Evolutionary conservation across 2,797 vertebrate species (phyloP), one percentile per base, ranked within the genome.

Genomic region (Channallabes apus): DNA sequence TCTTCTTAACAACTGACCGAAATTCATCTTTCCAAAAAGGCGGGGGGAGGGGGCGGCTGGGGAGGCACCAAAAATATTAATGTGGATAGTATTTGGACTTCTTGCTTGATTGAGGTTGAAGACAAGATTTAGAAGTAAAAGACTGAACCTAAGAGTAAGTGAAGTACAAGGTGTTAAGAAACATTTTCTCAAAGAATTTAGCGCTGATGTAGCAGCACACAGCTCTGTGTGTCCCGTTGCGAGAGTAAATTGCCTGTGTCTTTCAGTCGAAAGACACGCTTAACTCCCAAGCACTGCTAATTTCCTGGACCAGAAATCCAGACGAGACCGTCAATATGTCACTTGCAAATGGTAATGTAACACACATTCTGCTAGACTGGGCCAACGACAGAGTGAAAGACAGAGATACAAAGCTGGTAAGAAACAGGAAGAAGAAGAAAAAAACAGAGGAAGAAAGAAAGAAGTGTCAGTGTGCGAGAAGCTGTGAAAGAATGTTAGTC

Each of bases 311-410:
- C 87, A 84, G 86, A 90, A 86, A 86, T 86, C 86, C 82, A 88
- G 82, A 86, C 82, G 67, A 84, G 73, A 83, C 61, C 81, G 38
- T 88, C 89, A 88, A 91, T 87, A 89, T 86, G 88, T 87, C 78
- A 86, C 86, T 82, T 86, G 83, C 83, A 85, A 88, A 88, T 80
- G 77, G 83, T 80, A 86, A 85, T 79, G 72, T 85, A 89, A 76
- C 87, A 86, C 84, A 83, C 88, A 84, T 83, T 84, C 82, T 86
- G 86, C 87, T 85, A 80, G 82, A 86, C 78, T 82, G 78, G 82
- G 79, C 87, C 87, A 88, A 75, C 15, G 79, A n/a, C n/a, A 80
- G 78, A 72, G 82, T 75, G 77, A 80, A 54, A 73, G 76, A 38
- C 81, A 86, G 71, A 76, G 69, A 88, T 24, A 75, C 68, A 82